Conservation (phyloP, 2,113 vertebrate species). For the Oceanites oceanicus region DNA sequence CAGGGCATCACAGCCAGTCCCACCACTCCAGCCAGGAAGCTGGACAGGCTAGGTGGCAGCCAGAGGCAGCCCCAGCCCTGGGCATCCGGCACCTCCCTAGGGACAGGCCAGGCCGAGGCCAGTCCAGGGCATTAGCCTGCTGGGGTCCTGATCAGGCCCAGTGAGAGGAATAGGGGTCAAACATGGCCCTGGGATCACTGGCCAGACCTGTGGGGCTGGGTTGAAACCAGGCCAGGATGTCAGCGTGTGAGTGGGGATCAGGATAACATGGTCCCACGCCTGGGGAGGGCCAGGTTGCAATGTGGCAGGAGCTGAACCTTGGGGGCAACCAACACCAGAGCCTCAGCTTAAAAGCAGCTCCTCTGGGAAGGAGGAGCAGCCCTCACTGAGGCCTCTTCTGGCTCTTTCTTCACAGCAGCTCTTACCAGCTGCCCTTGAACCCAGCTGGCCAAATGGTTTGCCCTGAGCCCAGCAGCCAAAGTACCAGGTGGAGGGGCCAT, state of each 20-base stretch:
- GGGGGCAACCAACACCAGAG: accelerated
- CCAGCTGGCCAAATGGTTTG: neutral
- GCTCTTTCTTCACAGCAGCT: neutral
- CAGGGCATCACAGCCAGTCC: neutral
- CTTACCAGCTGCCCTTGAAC: neutral
- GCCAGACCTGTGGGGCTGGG: neutral
- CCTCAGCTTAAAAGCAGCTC: neutral
- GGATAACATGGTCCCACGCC: too few species aligned
- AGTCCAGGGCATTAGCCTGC: accelerated
- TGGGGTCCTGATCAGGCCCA: accelerated
- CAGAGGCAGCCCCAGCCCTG: neutral
- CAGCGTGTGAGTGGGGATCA: accelerated
- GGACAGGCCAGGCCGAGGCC: neutral
- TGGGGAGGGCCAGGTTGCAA: neutral
- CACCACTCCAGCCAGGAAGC: neutral
- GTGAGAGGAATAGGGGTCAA: neutral
- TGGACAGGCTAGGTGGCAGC: neutral
- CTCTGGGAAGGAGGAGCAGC: neutral
- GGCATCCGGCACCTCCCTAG: neutral
- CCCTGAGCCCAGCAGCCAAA: neutral
- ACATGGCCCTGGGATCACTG: neutral
- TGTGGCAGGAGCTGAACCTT: neutral
- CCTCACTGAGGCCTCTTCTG: neutral
- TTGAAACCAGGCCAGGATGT: neutral
- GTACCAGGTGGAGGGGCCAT: accelerated